phyloP scores from a whole-genome alignment of 2,797 vertebrate genomes.

The Dendrocincla tyrannina region DNA sequence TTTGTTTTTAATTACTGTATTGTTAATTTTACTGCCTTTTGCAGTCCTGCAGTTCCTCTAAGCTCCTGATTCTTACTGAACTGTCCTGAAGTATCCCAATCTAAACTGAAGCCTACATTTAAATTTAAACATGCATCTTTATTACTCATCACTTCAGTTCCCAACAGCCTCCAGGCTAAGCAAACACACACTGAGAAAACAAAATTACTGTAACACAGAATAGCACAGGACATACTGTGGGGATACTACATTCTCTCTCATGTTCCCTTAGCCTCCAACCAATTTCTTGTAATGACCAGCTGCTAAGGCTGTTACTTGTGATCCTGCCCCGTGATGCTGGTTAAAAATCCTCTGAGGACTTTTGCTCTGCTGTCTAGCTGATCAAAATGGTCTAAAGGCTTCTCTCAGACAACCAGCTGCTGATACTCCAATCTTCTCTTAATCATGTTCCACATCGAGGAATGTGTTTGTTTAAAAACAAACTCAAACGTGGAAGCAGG shows the following conservation, averaged over 20 bases:
- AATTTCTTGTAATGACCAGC: background rate
- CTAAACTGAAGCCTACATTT: background rate
- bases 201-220: background rate
- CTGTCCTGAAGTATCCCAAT: background rate
- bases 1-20: background rate
- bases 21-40: background rate
- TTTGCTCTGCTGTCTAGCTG: background rate
- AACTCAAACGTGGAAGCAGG: background rate
- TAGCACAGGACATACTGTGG: background rate
- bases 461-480: background rate
- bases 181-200: background rate
- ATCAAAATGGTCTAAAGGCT: background rate
- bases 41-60: background rate
- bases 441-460: background rate
- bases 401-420: background rate
- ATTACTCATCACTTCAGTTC: background rate
- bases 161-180: background rate
- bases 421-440: background rate
- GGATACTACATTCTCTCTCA: background rate
- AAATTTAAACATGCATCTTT: background rate
- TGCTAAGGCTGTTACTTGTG: background rate
- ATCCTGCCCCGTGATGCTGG: background rate
- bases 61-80: background rate
- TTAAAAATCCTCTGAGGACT: background rate
- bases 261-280: background rate